phyloP scores from a whole-genome alignment of 2,797 vertebrate genomes.

The Euthynnus affinis region DNA sequence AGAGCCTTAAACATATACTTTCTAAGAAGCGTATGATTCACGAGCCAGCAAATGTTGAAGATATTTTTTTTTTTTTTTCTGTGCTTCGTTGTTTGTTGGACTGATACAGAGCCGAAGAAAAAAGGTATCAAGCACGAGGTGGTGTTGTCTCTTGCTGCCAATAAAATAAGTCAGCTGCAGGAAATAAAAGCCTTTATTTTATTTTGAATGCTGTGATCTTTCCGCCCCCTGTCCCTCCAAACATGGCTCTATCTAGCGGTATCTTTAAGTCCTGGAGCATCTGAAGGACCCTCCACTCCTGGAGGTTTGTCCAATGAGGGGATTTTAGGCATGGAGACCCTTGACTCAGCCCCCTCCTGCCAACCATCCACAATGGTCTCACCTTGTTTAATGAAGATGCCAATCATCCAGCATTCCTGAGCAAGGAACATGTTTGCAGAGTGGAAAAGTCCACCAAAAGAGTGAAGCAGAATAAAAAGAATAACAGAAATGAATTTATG shows the following conservation, averaged over 20 bases:
- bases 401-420: slow-evolving; percentile 35
- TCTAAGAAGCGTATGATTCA: slow-evolving; percentile 53
- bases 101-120: slow-evolving; percentile 6
- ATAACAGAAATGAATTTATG: slow-evolving; percentile 50
- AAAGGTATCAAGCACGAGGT: slow-evolving; percentile 27
- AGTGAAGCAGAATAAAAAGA: slow-evolving; percentile 53
- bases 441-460: slow-evolving; percentile 49
- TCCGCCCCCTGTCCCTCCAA: slow-evolving; percentile 3
- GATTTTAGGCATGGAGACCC: background rate
- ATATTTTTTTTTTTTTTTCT: slow-evolving; percentile 10
- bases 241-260: background rate
- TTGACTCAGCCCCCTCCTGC: slow-evolving; percentile 29
- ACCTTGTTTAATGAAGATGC: slow-evolving; percentile 71
- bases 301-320: background rate
- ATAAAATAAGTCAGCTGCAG: slow-evolving; percentile 50
- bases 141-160: slow-evolving; percentile 18
- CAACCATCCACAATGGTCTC: slow-evolving; percentile 50
- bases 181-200: slow-evolving; percentile 30
- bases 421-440: slow-evolving; percentile 31
- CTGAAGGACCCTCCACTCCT: slow-evolving; percentile 21
- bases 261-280: background rate
- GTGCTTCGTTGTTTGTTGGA: slow-evolving; percentile 6
- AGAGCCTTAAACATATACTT: slow-evolving; percentile 55
- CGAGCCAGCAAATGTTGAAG: slow-evolving; percentile 18
- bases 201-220: slow-evolving; percentile 24